Evolutionary conservation across 2,113 vertebrate species (phyloP).

Genomic region (Periophthalmus modestus): DNA sequence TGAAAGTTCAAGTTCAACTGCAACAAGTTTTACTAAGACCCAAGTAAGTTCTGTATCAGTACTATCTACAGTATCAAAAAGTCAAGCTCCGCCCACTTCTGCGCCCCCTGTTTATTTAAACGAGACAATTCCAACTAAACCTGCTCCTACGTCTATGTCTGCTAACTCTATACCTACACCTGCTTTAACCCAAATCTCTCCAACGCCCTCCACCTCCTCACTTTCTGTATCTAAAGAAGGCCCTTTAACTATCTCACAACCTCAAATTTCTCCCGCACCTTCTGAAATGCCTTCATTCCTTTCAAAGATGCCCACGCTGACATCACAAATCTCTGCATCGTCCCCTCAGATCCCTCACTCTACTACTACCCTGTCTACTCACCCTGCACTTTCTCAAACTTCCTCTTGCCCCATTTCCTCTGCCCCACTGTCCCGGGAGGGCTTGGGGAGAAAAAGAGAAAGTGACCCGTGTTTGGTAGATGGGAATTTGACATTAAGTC

Average conservation of each 20-base stretch:
- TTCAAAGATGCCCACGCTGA: not conserved
- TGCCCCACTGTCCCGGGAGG: conserved; percentile 6
- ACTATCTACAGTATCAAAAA: conserved; percentile 21
- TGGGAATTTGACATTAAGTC: conserved; percentile 12
- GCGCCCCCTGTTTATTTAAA: conserved; percentile 25
- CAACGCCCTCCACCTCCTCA: not conserved
- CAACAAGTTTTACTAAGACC: conserved; percentile 14
- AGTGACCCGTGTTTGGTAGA: conserved; percentile 37
- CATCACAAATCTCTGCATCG: conserved; percentile 7
- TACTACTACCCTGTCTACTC: not conserved
- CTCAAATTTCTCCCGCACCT: conserved; percentile 9
- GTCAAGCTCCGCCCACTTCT: conserved; percentile 28
- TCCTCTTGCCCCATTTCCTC: conserved; percentile 3
- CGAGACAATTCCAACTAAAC: conserved; percentile 30
- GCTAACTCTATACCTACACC: conserved; percentile 14
- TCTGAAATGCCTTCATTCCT: conserved; percentile 4
- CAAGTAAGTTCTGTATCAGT: conserved; percentile 24
- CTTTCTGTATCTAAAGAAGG: conserved; percentile 5
- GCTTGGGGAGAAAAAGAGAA: conserved; percentile 65
- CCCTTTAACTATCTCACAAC: not conserved
- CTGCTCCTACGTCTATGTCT: conserved; percentile 2
- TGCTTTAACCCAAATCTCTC: not conserved
- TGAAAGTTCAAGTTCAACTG: not conserved
- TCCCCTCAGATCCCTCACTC: not conserved
- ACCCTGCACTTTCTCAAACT: conserved; percentile 16